Percentiles rank a stretch among this genome's conserved stretches.
These are phyloP conservation scores for Sympetrum striolatum DNA, from an alignment of 2,888 invertebrate species.

Conservation along the genomic window DNA sequence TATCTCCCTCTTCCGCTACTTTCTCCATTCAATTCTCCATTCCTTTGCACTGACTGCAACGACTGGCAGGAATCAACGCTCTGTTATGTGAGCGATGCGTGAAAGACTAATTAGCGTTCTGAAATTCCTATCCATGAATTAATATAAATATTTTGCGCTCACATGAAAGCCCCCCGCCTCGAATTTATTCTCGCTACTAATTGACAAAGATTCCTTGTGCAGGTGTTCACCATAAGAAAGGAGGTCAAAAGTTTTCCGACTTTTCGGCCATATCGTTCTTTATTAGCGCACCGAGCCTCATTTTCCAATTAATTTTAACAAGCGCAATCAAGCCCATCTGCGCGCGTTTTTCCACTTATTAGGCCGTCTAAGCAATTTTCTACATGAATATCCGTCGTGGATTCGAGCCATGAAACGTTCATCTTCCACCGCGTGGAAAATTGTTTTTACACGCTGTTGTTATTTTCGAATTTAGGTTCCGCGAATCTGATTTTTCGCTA, in stretches of 20 bases:
- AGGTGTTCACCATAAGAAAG: neutral
- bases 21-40: neutral
- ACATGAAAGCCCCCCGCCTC: neutral
- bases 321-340: neutral
- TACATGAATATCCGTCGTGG: too few species aligned
- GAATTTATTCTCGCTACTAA: neutral
- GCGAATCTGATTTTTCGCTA: too few species aligned
- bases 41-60: neutral
- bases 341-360: neutral
- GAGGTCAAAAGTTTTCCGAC: neutral
- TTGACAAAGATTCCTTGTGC: neutral
- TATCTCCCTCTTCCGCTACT: neutral
- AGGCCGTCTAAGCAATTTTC: too few species aligned
- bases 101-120: neutral
- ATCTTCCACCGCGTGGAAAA: too few species aligned
- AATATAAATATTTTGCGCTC: neutral
- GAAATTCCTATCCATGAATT: neutral
- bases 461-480: too few species aligned
- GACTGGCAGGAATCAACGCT: neutral
- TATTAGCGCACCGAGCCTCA: neutral
- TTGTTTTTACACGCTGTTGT: too few species aligned
- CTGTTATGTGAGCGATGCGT: neutral
- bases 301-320: neutral
- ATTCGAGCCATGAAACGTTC: too few species aligned
- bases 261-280: neutral